phyloP scores from a whole-genome alignment of 1,140 invertebrate genomes.

The Tribolium castaneum region DNA sequence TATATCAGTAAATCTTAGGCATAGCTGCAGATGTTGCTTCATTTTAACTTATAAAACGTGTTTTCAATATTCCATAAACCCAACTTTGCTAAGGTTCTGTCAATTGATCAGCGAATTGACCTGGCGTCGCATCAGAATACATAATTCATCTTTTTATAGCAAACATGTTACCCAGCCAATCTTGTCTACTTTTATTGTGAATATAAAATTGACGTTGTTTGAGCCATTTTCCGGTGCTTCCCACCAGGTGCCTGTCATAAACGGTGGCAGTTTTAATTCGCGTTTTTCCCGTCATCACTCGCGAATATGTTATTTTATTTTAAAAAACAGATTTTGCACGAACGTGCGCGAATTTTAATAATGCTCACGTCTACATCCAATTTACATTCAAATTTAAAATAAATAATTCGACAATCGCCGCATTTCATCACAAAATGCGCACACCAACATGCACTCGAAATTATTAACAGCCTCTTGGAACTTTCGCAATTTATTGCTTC shows the following conservation, averaged over 20 bases:
- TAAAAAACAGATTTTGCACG: neutral
- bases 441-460: neutral
- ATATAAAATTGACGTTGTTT: constrained; percentile 28
- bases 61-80: constrained; percentile 38
- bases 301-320: constrained; percentile 9
- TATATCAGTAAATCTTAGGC: constrained; percentile 43
- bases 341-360: neutral
- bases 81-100: neutral
- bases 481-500: constrained; percentile 17
- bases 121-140: neutral
- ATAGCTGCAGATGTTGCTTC: constrained; percentile 39
- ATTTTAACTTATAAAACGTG: constrained; percentile 43
- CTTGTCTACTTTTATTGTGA: constrained; percentile 19
- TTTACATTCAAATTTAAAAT: neutral
- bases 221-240: constrained; percentile 10
- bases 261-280: constrained; percentile 29
- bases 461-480: neutral
- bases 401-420: neutral
- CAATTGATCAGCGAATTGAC: constrained; percentile 4
- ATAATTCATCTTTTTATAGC: constrained; percentile 17
- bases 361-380: neutral
- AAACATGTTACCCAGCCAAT: constrained; percentile 2
- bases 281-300: constrained; percentile 8
- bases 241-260: constrained; percentile 22
- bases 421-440: neutral